Base-by-base conservation (phyloP, 2,797 vertebrate genomes). In the Echiichthys vipera region DNA sequence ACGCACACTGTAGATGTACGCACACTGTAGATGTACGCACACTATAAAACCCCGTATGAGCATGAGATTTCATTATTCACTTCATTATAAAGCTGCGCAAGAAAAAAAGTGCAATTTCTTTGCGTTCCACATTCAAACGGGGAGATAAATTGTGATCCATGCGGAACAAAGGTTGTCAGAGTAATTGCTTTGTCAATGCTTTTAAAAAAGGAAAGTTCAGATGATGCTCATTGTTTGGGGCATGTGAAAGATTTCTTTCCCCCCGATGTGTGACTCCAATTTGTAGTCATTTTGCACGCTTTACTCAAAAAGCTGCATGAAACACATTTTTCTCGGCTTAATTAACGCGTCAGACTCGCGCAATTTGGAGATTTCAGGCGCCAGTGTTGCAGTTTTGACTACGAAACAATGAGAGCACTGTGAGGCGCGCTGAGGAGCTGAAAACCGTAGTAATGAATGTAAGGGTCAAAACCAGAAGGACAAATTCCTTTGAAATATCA, bases 391-490 rank as follows among this genome's bases (percentile, higher is more conserved):
- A 29, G 40, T 32, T 68, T 32, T 25, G 65, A 81, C 54, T 46
- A 46, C 18, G 39, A 51, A 29, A 78, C 73, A 84, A 81, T 76
- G 68, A 50, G 3, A 32, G 70, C 71, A 4, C 54, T 39, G 77
- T 84, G 45, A 14, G 1, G 0, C 61, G 10, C 32, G 0, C 7
- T 4, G 63, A 73, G 57, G 13, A 57, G 68, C 77, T 2, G 51
- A 34, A 8, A 66, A 3, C 59, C 37, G 30, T 10, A 10, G 22
- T 27, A 68, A 77, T 71, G 58, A 57, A 75, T 66, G 57, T 36
- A 34, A 71, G 71, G 74, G 76, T 80, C 83, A 68, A 50, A 74
- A 77, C 36, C 59, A 77, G 65, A 74, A 77, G 76, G 77, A 80
- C 64, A 25, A 66, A 62, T 83, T 86, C 71, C 71, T 76, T 17